Evolutionary conservation across 92 coral and sea anemone genomes (phyloP), one percentile per base, ranked within the genome.

Genomic region (Porites rus): DNA sequence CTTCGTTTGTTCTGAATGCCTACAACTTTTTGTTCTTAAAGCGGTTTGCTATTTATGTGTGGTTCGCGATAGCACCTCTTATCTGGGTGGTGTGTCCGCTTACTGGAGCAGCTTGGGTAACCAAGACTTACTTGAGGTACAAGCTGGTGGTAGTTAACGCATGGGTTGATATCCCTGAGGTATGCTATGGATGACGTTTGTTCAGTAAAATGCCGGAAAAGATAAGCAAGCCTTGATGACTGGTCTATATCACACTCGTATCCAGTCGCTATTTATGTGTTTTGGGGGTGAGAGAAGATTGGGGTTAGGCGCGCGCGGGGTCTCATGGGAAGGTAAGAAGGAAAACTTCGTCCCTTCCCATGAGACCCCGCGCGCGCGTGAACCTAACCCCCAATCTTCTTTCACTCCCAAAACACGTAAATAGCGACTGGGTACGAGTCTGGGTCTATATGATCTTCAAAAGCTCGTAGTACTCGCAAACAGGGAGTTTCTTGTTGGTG

Each of bases 161-260:
- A 18, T 95, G 98, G 98, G 98, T 95, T n/a, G 98, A 95, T 82
- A 92, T 95, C 79, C 98, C 98, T 83, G 98, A 95, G 74, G 87
- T 83, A 62, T 7, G 72, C 25, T 2, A 2, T 10, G 43, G 19
- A 53, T 19, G 20, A 8, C 51, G 51, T 62, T 16, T 7, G 4
- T n/a, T 11, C 66, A 16, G 17, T 14, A 1, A 16, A 62, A 18
- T 62, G n/a, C 21, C 1, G 18, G 1, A 58, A 58, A 58, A 58
- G 31, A 28, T 10, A 58, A 58, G 4, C 62, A 58, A 16, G 7
- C 46, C 46, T 38, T 38, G 46, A 38, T 38, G 46, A 38, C 46
- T 0, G 46, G 46, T 38, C 46, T 17, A 11, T 10, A 7, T 69
- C 25, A 24, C 25, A 24, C 25, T 24, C 25, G 25, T 24, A 24